These are phyloP conservation scores for Sebastiscus tertius DNA, from an alignment of 2,797 vertebrate genomes.

Conservation along the genomic window DNA sequence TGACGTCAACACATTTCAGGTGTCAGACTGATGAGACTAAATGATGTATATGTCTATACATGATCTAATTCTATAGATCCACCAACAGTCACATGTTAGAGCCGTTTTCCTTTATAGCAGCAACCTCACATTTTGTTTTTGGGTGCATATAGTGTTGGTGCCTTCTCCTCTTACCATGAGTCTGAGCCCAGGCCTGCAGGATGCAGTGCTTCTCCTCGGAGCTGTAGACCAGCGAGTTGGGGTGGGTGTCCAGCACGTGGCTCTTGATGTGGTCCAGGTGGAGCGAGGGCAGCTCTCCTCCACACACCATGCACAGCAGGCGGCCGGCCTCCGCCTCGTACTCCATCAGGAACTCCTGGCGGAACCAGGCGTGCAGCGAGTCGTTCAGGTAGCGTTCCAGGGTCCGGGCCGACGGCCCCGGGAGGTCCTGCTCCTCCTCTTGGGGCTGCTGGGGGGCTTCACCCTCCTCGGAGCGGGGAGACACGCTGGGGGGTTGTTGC, in stretches of 20 bases:
- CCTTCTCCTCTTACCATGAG: slow-evolving; percentile 68
- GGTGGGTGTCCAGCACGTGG: slow-evolving; percentile 90
- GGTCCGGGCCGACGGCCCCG: slow-evolving; percentile 73
- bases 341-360: slow-evolving; percentile 94
- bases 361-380: slow-evolving; percentile 92
- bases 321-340: slow-evolving; percentile 88
- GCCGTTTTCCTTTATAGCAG: background rate
- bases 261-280: slow-evolving; percentile 92
- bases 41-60: background rate
- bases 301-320: slow-evolving; percentile 92
- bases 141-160: background rate
- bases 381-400: slow-evolving; percentile 91
- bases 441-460: slow-evolving; percentile 35
- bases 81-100: background rate
- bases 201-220: slow-evolving; percentile 89
- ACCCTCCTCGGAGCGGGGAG: slow-evolving; percentile 37
- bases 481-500: slow-evolving; percentile 19
- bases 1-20: background rate
- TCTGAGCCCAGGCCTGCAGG: slow-evolving; percentile 89
- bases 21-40: background rate
- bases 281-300: slow-evolving; percentile 86
- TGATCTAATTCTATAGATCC: background rate
- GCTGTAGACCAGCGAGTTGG: slow-evolving; percentile 88
- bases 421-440: slow-evolving; percentile 57
- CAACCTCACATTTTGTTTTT: background rate